Base-by-base conservation (phyloP, 2,113 vertebrate genomes). In the Hippocampus barbouri region DNA sequence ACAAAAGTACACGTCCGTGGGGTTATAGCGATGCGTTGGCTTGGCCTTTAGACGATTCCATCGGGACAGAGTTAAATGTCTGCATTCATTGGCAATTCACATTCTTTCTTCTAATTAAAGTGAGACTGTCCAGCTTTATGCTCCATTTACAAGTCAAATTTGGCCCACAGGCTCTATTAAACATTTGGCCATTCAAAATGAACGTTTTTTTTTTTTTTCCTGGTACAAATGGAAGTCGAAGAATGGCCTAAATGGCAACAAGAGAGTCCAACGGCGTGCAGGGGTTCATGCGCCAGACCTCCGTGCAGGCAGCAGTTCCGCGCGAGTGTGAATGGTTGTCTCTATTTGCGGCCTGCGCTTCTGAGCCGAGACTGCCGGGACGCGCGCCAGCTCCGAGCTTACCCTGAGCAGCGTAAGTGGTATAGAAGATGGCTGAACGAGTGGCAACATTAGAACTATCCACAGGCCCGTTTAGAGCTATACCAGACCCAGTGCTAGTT, bases 41-140 rank as follows among this genome's bases (percentile, higher is more conserved):
- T 72, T 87, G 89, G 74, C 86, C 84, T 86, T 89, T 83, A 68
- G 73, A 71, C 72, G 73, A 76, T 72, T 86, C 85, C 56, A 56
- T 41, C 25, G 82, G 85, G 83, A 80, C 66, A 8, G 16, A 83
- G 70, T 57, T 79, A 85, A 88, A 88, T 82, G 81, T 84, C 77
- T 74, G 61, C 34, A 63, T 71, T 83, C 74, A 77, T 59, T 80
- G 66, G 59, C 38, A 70, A 74, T 86, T 79, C 69, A 72, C 71
- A 73, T 77, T 70, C 64, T 73, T 71, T 79, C 69, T 81, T 75
- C 74, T 81, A 85, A 85, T 85, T 84, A 85, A 75, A 76, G 56
- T 30, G 66, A 64, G 53, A 79, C 1, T 11, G 41, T 60, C 68
- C 54, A 40, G 68, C 45, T 75, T 82, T 74, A 53, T 71, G 43